Base-by-base conservation (phyloP, 2,797 vertebrate genomes). In the Characodon lateralis region DNA sequence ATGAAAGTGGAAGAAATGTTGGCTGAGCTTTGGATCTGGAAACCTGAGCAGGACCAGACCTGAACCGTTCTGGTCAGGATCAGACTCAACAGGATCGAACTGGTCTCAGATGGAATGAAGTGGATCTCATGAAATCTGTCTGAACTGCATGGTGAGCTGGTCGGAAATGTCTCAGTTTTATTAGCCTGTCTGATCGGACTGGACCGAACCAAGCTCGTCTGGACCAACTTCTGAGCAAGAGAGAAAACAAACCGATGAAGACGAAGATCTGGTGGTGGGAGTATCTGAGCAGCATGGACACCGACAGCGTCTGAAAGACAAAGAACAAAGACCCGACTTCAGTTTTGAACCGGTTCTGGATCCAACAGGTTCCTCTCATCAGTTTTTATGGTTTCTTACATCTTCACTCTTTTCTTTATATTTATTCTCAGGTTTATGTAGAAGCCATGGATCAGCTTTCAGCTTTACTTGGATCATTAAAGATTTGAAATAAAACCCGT, bases 241-340 rank as follows among this genome's bases (percentile, higher is more conserved):
- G 35, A 50, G 41, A 20, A 53, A 51, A 89, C 97, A 96, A 92
- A 99, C 98, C 98, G 3, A 99, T 99, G 89, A 99, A 99, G 88
- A 99, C 97, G 65, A 99, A 99, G 89, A 99, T 99, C 94, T 99
- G 98, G 86, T 99, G 98, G 87, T 99, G 98, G 0, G 98, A 99
- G 85, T 99, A 99, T 58, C 98, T 95, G 78, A 99, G 91, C 83
- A 99, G 94, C 98, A 99, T 99, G 0, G 98, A 99, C 26, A 99
- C 98, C 0, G 98, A 99, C 6, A 99, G 95, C 13, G 98, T 99
- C 98, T 99, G 95, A 16, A 93, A 84, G 39, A 55, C 77, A 66
- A 35, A 35, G 53, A 65, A 81, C 24, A 51, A 2, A 56, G 6
- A 10, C 14, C 18, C 46, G 13, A 3, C 16, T 55, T 39, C 5